Conservation (phyloP, 2,113 vertebrate genomes). For the Actenoides lindsayi region DNA sequence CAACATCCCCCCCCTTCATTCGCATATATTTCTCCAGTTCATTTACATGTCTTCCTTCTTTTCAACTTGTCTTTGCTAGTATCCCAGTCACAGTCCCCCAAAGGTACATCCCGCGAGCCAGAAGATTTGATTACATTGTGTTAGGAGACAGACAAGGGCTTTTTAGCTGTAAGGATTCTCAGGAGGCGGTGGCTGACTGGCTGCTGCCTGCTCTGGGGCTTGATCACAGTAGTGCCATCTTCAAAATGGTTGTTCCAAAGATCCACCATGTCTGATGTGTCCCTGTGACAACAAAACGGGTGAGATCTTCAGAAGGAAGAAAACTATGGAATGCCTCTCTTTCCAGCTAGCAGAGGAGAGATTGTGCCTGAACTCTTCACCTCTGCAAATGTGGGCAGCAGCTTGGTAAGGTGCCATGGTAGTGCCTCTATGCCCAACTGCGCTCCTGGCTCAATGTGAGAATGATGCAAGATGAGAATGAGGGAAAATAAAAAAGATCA, state of each 20-base stretch:
- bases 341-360: not conserved
- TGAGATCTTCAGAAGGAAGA: not conserved
- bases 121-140: not conserved
- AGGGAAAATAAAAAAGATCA: not conserved
- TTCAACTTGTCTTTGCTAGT: not conserved
- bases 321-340: not conserved
- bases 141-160: not conserved
- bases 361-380: not conserved
- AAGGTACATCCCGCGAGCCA: not conserved
- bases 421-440: not conserved
- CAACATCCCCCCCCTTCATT: not conserved
- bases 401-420: not conserved
- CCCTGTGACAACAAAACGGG: not conserved
- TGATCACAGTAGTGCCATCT: not conserved
- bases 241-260: not conserved
- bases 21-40: not conserved
- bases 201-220: not conserved
- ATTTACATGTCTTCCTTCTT: not conserved
- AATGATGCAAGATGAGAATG: not conserved
- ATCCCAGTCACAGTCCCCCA: not conserved
- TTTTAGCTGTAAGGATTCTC: not conserved
- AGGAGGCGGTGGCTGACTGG: not conserved
- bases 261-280: not conserved
- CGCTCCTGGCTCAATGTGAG: not conserved
- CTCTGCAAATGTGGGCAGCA: not conserved